These are phyloP conservation scores for Alligator sinensis DNA, from an alignment of 2,113 vertebrate species.

Conservation along the genomic window DNA sequence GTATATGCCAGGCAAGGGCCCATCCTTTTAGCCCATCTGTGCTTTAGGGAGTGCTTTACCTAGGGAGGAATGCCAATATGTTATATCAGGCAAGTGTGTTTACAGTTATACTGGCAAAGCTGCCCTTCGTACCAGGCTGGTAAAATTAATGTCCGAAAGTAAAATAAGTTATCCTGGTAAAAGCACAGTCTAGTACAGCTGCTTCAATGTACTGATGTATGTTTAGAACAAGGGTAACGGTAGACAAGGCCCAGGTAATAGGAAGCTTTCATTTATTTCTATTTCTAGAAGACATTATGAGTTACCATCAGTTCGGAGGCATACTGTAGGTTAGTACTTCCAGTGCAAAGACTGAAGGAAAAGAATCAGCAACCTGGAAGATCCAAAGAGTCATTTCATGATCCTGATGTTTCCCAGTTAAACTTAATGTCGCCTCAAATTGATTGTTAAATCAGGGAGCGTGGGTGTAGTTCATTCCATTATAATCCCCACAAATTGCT, in stretches of 20 bases:
- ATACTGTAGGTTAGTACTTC: background rate
- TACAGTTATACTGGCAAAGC: too few relatives aligned
- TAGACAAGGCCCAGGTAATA: background rate
- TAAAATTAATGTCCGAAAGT: too few relatives aligned
- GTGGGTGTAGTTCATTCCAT: conserved; percentile 71
- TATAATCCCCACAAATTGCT: conserved; percentile 79
- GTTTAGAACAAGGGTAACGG: background rate
- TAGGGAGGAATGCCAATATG: too few relatives aligned
- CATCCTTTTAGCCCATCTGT: too few relatives aligned
- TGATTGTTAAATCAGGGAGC: conserved; percentile 73
- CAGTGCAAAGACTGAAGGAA: background rate
- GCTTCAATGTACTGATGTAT: too few relatives aligned
- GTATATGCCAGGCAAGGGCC: too few relatives aligned
- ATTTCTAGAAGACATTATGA: background rate
- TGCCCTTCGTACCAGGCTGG: too few relatives aligned
- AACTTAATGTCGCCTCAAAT: conserved; percentile 59
- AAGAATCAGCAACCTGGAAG: background rate
- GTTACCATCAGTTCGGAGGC: background rate
- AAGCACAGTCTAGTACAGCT: too few relatives aligned
- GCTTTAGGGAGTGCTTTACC: too few relatives aligned
- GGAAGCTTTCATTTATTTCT: background rate
- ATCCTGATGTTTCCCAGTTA: conserved; percentile 34
- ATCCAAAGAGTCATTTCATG: conserved; percentile 12
- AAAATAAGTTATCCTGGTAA: too few relatives aligned
- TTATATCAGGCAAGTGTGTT: too few relatives aligned